Percentiles rank a stretch among this genome's conserved stretches.
Evolutionary conservation across 2,797 vertebrate genomes (phyloP).

Genomic region (Neosilurus hyrtlii): DNA sequence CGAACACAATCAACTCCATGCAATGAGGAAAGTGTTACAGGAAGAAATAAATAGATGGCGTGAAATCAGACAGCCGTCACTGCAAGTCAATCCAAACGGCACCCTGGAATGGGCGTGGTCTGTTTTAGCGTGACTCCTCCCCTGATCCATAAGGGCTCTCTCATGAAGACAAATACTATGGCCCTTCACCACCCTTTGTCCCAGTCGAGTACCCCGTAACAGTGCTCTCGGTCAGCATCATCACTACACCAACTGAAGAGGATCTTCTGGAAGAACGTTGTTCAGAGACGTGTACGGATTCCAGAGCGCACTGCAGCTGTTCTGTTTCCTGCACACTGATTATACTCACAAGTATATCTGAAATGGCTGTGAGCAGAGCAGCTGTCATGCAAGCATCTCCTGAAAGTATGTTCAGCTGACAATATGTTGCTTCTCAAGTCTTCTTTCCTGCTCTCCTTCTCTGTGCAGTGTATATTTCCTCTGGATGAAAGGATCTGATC

Average conservation of each 20-base stretch:
- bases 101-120: neutral
- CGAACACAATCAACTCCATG: neutral
- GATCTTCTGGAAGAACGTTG: neutral
- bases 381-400: neutral
- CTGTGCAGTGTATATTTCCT: neutral
- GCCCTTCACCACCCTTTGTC: neutral
- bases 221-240: neutral
- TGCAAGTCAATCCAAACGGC: neutral
- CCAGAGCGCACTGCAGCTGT: neutral
- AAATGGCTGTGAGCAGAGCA: neutral
- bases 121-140: neutral
- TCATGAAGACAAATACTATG: neutral
- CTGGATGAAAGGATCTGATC: neutral
- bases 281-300: neutral
- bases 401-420: neutral
- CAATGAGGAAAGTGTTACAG: neutral
- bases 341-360: neutral
- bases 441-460: neutral
- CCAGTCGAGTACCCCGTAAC: neutral
- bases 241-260: neutral
- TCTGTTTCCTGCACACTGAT: constrained; percentile 1
- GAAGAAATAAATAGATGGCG: neutral
- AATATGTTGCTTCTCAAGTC: neutral
- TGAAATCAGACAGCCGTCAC: neutral
- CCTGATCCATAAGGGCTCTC: neutral